Base-by-base conservation (phyloP, 2,888 invertebrate species). In the Drosophila infuscata region DNA sequence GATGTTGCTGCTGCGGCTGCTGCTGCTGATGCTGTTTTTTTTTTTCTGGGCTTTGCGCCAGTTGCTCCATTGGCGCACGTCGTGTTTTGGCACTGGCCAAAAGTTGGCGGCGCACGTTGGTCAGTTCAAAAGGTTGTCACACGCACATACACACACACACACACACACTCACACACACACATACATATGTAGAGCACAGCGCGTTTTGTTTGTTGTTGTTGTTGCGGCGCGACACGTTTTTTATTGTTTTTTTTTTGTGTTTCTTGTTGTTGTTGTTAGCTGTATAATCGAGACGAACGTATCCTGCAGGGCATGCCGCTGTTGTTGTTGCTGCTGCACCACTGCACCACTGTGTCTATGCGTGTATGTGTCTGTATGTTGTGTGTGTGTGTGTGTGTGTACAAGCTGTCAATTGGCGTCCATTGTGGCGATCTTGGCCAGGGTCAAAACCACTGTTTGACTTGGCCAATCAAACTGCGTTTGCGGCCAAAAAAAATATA, bases 231-330 rank as follows among this genome's bases (percentile, higher is more conserved):
- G 72, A 74, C 69, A 81, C 81, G 70, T 72, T 72, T 59, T 59
- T 57, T 80, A 70, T 30, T 70, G 72, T 59, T 46, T 25, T 43
- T 59, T 46, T 25, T 43, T 20, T 20, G 2, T 59, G 43, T 52
- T 77, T 70, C 29, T 71, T 63, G 66, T 74, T 81, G 62, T 67
- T 81, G 29, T 76, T 88, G 60, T 65, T 74, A 74, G 89, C 91
- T 92, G 92, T 91, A 92, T 92, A 89, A 92, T 93, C 92, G 92
- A 92, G 92, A 92, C 92, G 92, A 91, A 92, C 92, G 85, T 80
- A 82, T 85, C 79, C 77, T 70, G 58, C 20, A 63, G 59, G 46
- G 65, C 69, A 64, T 15, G 74, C 52, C 30, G 68, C 70, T 70
- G 79, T 46, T 83, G 57, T 81, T 77, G 71, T 70, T 83, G 76